Base-by-base conservation (phyloP, 2,888 invertebrate species). In the Pogonocherus hispidulus region DNA sequence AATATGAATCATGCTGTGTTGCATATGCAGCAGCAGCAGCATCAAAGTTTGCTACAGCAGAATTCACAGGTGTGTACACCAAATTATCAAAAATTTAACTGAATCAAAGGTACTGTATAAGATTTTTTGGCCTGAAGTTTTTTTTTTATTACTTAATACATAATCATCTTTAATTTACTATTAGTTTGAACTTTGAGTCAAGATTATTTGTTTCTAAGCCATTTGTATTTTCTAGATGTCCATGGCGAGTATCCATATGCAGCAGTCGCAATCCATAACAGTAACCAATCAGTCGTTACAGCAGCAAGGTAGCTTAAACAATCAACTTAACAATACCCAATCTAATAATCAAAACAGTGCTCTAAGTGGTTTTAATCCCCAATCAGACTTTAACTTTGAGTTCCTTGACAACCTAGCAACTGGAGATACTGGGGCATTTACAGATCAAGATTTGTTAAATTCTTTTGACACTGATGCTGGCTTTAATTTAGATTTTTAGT, bases 391-490 rank as follows among this genome's bases (percentile, higher is more conserved):
- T 85, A 92, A 91, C 85, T 90, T 95, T 79, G 95, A 95, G 88
- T 94, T 95, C 87, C 89, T 95, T 71, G 95, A 95, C 84, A 93
- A 92, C 86, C 89, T 95, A 84, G 91, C 92, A 64, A 88, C 92
- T 76, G 89, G 90, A 57, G 94, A 95, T 85, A 90, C 93, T 68
- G 90, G 90, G 81, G 91, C 90, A 81, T 92, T 94, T 85, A 91
- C 93, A 78, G 93, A 94, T 67, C 94, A 94, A 84, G 95, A 95
- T 83, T 87, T 95, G 72, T 89, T 95, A 78, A 94, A 92, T 86
- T 94, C 94, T 63, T 90, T 96, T 79, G 96, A 95, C 82, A 91
- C 91, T 80, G 91, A 91, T 80, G 89, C 90, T 73, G 87, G 88
- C 68, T 91, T 92, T 78, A 92, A 90, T 86, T 87, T 93, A 71